Evolutionary conservation across 2,888 invertebrate genomes (phyloP), one percentile per base, ranked within the genome.

Genomic region (Antheraea assamensis): DNA sequence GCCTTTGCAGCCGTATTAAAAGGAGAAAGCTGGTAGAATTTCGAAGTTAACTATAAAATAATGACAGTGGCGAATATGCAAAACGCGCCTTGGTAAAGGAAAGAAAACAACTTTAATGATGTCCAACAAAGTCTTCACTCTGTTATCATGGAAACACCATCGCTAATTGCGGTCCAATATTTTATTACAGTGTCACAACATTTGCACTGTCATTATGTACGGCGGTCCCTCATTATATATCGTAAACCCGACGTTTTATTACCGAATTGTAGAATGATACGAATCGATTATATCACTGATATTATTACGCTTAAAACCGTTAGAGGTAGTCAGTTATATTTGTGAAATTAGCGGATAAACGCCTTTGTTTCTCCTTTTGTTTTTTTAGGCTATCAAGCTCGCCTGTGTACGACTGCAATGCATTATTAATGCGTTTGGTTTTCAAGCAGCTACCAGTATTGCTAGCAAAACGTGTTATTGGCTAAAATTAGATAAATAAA

Each of bases 101-200:
- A 64, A 30, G 13, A 64, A 68, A 72, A 68, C 15, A 71, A 64
- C 42, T 27, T 17, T 64, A 64, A 27, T 64, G 30, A 27, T 30
- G 61, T 17, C 13, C 24, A 71, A 71, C 52, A 71, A 71, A 47
- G 71, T 30, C 47, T n/a, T 2, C 5, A 24, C 30, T 71, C 49
- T 71, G 31, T 49, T 71, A 52, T 71, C 52, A 27, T 49, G 7
- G 19, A 52, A 52, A 68, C n/a, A 70, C 27, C 31, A 52, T 73
- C 49, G 42, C 19, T 68, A 68, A 68, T 68, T 35, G 21, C 68
- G n/a, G 35, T 68, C 21, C 17, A 68, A 68, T 68, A 68, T 68
- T 68, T 68, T 35, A 68, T 68, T 35, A 68, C 13, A 3, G 21
- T 68, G 68, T 68, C 68, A 68, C 61, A 64, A 68, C 61, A 64